Evolutionary conservation across 2,797 vertebrate species (phyloP), one percentile per base, ranked within the genome.

Genomic region (Muscicapa comitata): DNA sequence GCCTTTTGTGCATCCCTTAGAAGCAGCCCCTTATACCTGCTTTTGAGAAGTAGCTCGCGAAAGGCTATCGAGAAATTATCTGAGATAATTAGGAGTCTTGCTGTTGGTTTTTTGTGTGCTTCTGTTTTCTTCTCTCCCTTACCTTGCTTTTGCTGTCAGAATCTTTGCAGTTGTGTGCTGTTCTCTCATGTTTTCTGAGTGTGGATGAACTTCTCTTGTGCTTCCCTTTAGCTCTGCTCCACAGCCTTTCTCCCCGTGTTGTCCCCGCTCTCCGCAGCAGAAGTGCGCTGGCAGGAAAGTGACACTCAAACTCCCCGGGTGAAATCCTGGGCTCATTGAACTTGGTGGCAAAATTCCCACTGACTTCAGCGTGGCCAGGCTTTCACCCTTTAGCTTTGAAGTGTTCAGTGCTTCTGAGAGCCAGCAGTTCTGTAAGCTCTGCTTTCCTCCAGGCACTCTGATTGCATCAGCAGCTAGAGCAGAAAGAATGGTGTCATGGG

Each of bases 391-490:
- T 14, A 72, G 86, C 86, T 96, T 79, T 95, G 79, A 91, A 95
- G 67, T 37, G 72, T 58, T 77, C 35, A 62, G 72, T 79, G 92
- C 90, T 95, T 83, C 76, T 88, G 87, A 93, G 88, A 88, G 93
- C 93, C 77, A 84, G 77, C 84, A 19, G 29, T 95, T 95, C 37
- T 79, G 70, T 86, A n/a, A 80, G 55, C 79, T 73, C 29, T 48
- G 81, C 94, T 90, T 95, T 93, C 90, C 95, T 95, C 78, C 2
- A 8, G 94, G 93, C 94, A 66, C 70, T 89, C 72, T 55, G 90
- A 58, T 94, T 94, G 82, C 93, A 95, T 96, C 88, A 95, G 91
- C 92, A 93, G 94, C 77, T 29, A 82, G 88, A 96, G 82, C 91
- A 97, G 94, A 93, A 86, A 73, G 92, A 95, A 96, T 71, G 66